These are phyloP conservation scores for Hydrolagus colliei DNA, from an alignment of 2,797 vertebrate genomes.

Conservation along the genomic window DNA sequence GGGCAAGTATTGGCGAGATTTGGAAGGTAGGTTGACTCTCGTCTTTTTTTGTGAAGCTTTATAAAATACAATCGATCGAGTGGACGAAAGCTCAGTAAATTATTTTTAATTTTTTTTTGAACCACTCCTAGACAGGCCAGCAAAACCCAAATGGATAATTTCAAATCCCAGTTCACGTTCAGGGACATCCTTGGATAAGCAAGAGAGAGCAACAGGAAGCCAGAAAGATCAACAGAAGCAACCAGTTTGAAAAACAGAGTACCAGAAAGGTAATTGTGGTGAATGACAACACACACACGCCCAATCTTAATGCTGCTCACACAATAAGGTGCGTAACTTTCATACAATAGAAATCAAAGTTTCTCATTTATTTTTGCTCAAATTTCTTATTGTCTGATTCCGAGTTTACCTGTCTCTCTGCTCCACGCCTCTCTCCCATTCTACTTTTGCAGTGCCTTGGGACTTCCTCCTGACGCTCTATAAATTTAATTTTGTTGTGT, in stretches of 20 bases:
- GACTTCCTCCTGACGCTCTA: too few species aligned
- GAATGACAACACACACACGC: background rate
- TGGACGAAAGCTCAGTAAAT: background rate
- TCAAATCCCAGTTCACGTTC: background rate
- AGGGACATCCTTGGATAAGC: background rate
- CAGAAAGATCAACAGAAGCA: background rate
- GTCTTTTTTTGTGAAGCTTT: too few species aligned
- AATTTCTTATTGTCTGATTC: background rate
- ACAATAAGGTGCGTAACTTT: background rate
- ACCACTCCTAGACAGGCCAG: constrained; percentile 2
- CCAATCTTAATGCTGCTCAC: background rate
- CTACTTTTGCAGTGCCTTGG: too few species aligned
- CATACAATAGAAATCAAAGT: background rate
- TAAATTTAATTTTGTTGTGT: too few species aligned
- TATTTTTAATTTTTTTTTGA: background rate
- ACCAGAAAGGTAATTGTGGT: background rate
- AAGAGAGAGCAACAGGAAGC: background rate
- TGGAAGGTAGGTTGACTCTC: too few species aligned
- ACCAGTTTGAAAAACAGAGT: background rate
- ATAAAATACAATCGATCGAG: too few species aligned
- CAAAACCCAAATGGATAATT: background rate
- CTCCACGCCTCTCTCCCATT: background rate
- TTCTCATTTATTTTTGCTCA: too few species aligned
- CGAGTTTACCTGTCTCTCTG: background rate
- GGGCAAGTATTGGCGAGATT: too few species aligned